Evolutionary conservation across 2,113 vertebrate species (phyloP).

Genomic region (Mellivora capensis): DNA sequence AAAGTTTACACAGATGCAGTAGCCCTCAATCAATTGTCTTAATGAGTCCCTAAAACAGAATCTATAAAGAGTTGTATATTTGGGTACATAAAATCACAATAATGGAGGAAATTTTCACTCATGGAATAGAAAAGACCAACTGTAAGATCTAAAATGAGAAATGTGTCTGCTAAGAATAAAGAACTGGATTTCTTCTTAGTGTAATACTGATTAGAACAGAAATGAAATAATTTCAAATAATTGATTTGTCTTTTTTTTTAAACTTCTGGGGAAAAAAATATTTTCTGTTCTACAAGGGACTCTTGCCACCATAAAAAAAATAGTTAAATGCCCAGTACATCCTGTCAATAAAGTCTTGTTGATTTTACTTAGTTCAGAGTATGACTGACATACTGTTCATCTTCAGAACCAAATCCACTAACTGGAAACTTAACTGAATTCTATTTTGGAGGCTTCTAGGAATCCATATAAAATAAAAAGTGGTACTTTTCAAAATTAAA

Average conservation of each 20-base stretch:
- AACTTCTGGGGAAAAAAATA: not conserved
- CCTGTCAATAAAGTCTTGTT: not conserved
- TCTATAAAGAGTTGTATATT: not conserved
- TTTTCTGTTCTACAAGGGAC: not conserved
- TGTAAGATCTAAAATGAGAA: not conserved
- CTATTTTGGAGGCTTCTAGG: not conserved
- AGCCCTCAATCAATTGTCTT: not conserved
- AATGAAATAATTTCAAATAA: not conserved
- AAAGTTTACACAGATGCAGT: not conserved
- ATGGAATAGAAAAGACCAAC: not conserved
- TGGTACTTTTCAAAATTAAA: not conserved
- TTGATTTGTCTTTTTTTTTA: not conserved
- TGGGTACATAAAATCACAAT: not conserved
- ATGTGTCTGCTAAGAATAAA: not conserved
- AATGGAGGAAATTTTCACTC: not conserved
- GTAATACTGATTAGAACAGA: not conserved
- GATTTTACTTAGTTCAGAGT: not conserved
- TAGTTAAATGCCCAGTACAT: not conserved
- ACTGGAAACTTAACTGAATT: not conserved
- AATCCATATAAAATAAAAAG: not conserved
- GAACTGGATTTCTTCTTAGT: not conserved
- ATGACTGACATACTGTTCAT: not conserved
- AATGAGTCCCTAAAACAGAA: not conserved
- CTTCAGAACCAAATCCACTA: conserved; percentile 12
- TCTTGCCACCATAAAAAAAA: not conserved